Conservation (phyloP, 2,113 vertebrate species). For the Myxocyprinus asiaticus region DNA sequence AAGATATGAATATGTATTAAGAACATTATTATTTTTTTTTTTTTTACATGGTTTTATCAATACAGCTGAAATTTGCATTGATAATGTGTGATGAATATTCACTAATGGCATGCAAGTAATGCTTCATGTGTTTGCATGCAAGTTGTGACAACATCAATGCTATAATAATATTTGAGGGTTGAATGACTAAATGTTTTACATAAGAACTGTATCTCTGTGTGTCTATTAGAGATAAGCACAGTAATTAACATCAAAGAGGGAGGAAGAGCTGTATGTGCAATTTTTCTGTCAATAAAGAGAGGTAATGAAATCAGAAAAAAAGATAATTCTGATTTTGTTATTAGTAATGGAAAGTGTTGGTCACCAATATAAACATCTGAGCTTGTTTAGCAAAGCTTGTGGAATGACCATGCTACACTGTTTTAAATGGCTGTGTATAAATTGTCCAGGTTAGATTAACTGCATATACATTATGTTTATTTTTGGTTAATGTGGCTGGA, state of each 20-base stretch:
- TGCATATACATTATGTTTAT: no score
- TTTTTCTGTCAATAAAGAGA: background rate
- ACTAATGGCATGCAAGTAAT: background rate
- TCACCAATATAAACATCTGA: no score
- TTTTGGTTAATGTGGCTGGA: no score
- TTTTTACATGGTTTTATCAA: slow-evolving; percentile 21
- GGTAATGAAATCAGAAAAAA: background rate
- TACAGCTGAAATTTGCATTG: slow-evolving; percentile 5
- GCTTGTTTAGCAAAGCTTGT: no score
- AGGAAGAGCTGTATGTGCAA: background rate
- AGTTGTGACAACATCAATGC: background rate
- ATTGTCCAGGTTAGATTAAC: no score
- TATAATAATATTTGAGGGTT: background rate
- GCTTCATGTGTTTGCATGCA: slow-evolving; percentile 16
- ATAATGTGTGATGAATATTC: slow-evolving; percentile 15
- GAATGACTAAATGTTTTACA: background rate
- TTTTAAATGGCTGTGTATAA: no score
- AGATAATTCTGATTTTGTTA: no score
- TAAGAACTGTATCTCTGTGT: background rate
- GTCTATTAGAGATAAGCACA: background rate
- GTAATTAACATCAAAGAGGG: background rate
- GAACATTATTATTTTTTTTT: background rate
- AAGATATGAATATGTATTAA: slow-evolving; percentile 41
- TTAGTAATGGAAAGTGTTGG: no score
- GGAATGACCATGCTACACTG: no score